A percentile compares a stretch with the other conserved stretches of the same genome.
These are phyloP conservation scores for Irena cyanogastra DNA, from an alignment of 2,113 vertebrate genomes.

Conservation along the genomic window DNA sequence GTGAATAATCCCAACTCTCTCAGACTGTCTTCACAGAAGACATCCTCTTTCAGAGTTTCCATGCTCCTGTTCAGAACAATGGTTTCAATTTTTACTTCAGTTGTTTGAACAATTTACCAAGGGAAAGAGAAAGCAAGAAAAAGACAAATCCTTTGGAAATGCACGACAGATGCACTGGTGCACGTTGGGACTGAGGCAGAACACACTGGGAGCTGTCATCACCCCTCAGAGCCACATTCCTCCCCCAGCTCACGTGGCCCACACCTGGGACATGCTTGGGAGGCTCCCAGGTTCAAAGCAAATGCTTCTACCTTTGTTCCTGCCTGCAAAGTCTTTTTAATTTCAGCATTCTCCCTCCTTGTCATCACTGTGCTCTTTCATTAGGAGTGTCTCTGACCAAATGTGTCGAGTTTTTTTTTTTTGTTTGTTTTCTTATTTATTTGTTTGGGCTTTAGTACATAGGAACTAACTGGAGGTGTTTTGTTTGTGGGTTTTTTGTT, in stretches of 20 bases:
- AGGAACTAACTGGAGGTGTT: background rate
- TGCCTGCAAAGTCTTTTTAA: background rate
- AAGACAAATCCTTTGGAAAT: background rate
- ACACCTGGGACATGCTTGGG: constrained; percentile 14
- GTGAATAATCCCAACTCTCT: background rate
- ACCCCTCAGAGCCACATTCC: constrained; percentile 1
- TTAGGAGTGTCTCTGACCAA: background rate
- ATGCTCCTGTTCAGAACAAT: background rate
- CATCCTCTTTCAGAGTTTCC: background rate
- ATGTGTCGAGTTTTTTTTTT: background rate
- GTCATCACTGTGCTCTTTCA: background rate
- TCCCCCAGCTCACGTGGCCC: background rate
- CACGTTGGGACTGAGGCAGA: background rate
- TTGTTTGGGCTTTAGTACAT: fast-evolving
- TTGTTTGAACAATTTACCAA: background rate
- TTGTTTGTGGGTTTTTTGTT: background rate
- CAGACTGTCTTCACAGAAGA: background rate
- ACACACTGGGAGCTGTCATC: constrained; percentile 36
- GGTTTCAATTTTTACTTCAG: background rate
- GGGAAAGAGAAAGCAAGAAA: background rate
- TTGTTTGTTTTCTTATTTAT: background rate
- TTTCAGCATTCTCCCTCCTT: background rate
- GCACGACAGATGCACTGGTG: background rate
- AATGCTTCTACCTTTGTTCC: constrained; percentile 1
- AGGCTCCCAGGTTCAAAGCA: constrained; percentile 36